Conservation (phyloP, 2,888 invertebrate species). For the Yponomeuta malinellus region DNA sequence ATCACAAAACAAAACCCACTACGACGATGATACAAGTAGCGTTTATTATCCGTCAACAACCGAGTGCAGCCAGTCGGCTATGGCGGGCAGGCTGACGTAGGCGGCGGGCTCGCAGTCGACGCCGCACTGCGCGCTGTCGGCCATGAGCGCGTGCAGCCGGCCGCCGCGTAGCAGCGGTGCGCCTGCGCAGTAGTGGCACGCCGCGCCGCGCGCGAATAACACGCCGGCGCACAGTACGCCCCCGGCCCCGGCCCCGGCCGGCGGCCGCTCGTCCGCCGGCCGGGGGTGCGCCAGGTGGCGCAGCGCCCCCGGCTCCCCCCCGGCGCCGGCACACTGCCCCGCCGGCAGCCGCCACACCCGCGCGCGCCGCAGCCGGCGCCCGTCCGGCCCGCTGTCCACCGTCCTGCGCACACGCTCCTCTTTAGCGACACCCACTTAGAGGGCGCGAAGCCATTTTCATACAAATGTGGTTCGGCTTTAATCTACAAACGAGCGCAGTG, state of each 20-base stretch:
- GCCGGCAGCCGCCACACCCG: constrained; percentile 29
- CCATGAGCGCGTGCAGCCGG: constrained; percentile 41
- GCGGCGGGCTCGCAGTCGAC: constrained; percentile 47
- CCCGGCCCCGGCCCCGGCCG: too few species aligned
- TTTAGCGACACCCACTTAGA: too few species aligned
- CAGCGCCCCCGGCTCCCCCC: constrained; percentile 32
- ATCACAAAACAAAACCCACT: neutral
- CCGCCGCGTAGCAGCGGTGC: constrained; percentile 41
- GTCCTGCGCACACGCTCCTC: constrained; percentile 25
- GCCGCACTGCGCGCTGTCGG: constrained; percentile 41
- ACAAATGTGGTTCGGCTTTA: too few species aligned
- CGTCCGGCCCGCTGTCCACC: constrained; percentile 24
- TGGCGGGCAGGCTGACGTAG: constrained; percentile 41
- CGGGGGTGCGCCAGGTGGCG: constrained; percentile 11
- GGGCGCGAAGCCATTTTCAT: too few species aligned
- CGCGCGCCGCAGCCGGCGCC: constrained; percentile 23
- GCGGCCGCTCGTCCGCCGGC: constrained; percentile 18
- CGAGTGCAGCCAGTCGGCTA: constrained; percentile 42
- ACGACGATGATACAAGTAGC: constrained; percentile 5
- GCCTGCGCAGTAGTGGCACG: constrained; percentile 52
- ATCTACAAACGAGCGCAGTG: too few species aligned
- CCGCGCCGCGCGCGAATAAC: constrained; percentile 24
- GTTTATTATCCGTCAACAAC: constrained; percentile 24
- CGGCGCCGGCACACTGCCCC: constrained; percentile 19
- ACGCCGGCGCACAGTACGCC: constrained; percentile 17